phyloP scores from a whole-genome alignment of 92 coral and sea anemone genomes.

The Porites divaricata region DNA sequence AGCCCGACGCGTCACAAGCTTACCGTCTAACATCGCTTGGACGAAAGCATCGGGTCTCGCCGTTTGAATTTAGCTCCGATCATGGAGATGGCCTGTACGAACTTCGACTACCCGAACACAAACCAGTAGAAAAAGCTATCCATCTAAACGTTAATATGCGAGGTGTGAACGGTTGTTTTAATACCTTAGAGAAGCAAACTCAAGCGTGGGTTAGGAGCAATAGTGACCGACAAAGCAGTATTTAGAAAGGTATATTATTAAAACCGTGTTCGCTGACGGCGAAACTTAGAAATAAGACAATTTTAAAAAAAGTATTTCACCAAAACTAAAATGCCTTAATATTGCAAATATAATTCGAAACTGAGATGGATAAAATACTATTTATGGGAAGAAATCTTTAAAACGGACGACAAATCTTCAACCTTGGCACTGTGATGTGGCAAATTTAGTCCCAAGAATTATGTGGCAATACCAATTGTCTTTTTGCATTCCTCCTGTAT shows the following conservation, averaged over 20 bases:
- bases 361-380: not conserved
- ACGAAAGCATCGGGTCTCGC: constrained; percentile 87
- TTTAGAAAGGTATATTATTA: constrained; percentile 10
- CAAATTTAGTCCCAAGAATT: not conserved
- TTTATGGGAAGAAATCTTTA: not conserved
- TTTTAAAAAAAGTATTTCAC: not conserved
- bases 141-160: not conserved
- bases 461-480: not conserved
- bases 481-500: not conserved
- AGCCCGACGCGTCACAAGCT: constrained; percentile 94
- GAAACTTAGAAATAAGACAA: constrained; percentile 3
- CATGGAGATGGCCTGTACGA: constrained; percentile 76
- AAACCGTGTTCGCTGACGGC: not conserved
- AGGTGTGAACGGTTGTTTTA: constrained; percentile 16
- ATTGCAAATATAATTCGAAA: constrained; percentile 2
- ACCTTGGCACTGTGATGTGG: not conserved
- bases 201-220: constrained; percentile 32
- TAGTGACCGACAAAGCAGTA: constrained; percentile 21
- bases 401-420: not conserved
- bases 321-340: not conserved
- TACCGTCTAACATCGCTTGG: constrained; percentile 84
- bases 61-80: constrained; percentile 83
- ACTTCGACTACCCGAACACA: constrained; percentile 76
- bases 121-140: constrained; percentile 33
- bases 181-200: constrained; percentile 45